Conservation (phyloP, 2,888 invertebrate species). For the Mesodorylaimus sp. region DNA sequence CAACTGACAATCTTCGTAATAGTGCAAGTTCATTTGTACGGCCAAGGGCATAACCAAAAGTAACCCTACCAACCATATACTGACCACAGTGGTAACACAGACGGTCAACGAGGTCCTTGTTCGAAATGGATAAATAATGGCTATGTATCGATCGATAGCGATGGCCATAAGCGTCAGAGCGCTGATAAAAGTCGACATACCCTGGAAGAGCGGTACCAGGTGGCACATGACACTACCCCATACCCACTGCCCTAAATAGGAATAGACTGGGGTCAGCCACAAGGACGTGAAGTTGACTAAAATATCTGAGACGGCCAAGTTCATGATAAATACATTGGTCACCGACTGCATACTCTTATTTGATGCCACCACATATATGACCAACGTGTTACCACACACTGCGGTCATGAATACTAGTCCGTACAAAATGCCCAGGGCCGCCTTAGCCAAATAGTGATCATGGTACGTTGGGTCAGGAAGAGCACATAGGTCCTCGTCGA, state of each 20-base stretch:
- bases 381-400: constrained; percentile 66
- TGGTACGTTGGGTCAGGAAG: no score
- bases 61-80: constrained; percentile 74
- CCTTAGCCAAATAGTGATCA: neutral
- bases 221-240: constrained; percentile 79
- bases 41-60: constrained; percentile 76
- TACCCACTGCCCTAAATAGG: constrained; percentile 72
- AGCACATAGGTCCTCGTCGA: no score
- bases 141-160: constrained; percentile 88
- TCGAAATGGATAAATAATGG: constrained; percentile 83
- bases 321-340: constrained; percentile 89
- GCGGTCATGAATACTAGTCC: constrained; percentile 66
- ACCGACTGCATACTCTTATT: constrained; percentile 93
- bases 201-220: constrained; percentile 65
- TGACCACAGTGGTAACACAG: constrained; percentile 61
- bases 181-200: constrained; percentile 89
- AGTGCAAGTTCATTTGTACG: constrained; percentile 44
- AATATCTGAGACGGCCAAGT: constrained; percentile 82
- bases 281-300: constrained; percentile 77
- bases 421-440: constrained; percentile 40
- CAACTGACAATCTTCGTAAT: constrained; percentile 36
- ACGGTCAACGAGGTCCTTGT: constrained; percentile 73
- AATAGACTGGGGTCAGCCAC: constrained; percentile 85
- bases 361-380: constrained; percentile 75
- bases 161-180: constrained; percentile 89